A percentile compares a stretch with the other conserved stretches of the same genome.
Evolutionary conservation across 2,797 vertebrate species (phyloP).

Genomic region (Syngnathus rostellatus): DNA sequence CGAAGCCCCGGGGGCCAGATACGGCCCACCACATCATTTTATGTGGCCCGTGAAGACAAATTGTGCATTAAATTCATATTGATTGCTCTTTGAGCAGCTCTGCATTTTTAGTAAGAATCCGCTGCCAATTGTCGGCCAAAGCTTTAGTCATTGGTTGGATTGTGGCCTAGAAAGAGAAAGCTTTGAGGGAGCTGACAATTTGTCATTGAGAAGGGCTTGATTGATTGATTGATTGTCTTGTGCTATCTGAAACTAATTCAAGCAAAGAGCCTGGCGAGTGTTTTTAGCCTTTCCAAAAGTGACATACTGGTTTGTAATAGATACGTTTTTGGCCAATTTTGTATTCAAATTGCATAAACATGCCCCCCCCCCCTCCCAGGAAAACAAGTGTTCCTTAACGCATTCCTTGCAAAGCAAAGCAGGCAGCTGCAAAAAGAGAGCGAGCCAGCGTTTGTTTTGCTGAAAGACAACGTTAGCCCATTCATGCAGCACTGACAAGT

Average conservation of each 20-base stretch:
- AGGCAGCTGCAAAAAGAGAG: slow-evolving; percentile 49
- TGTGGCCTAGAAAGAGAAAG: slow-evolving; percentile 41
- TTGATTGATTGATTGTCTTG: slow-evolving; percentile 67
- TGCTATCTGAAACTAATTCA: slow-evolving; percentile 55
- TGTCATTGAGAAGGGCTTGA: slow-evolving; percentile 65
- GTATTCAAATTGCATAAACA: slow-evolving; percentile 22
- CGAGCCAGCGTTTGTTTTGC: slow-evolving; percentile 47
- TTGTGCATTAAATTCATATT: background rate
- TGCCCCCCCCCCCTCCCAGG: slow-evolving; percentile 5
- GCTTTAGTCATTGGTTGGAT: slow-evolving; percentile 43
- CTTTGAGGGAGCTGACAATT: slow-evolving; percentile 44
- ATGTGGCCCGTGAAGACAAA: too few species aligned
- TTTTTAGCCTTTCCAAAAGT: slow-evolving; percentile 20
- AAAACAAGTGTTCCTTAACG: slow-evolving; percentile 25
- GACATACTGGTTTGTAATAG: background rate
- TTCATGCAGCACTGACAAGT: slow-evolving; percentile 67
- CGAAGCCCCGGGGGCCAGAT: too few species aligned
- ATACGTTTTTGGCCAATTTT: slow-evolving; percentile 14
- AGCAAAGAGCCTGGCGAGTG: slow-evolving; percentile 39
- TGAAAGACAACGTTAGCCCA: slow-evolving; percentile 60
- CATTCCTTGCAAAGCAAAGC: slow-evolving; percentile 34
- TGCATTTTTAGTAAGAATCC: slow-evolving; percentile 4
- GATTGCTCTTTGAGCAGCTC: background rate
- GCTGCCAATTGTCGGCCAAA: background rate
- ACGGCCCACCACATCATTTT: too few species aligned